Evolutionary conservation across 2,797 vertebrate genomes (phyloP).

Genomic region (Sebastolobus altivelis): DNA sequence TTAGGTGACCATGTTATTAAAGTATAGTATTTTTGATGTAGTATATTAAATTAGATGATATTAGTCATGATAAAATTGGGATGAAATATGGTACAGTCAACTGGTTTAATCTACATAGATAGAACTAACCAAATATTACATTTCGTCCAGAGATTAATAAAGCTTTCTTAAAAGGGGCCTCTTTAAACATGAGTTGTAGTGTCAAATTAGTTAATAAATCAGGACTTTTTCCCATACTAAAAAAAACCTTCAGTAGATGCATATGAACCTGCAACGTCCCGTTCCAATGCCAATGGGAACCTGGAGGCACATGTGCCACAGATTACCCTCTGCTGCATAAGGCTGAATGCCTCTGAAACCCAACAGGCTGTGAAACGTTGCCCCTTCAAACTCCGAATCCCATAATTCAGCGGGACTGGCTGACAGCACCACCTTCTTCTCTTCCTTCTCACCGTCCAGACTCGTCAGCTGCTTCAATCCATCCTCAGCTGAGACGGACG

Average conservation of each 20-base stretch:
- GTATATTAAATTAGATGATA: too few species aligned
- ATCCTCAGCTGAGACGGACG: constrained; percentile 17
- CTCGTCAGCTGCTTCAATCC: constrained; percentile 43
- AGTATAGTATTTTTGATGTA: too few species aligned
- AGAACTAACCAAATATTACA: neutral
- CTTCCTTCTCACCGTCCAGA: constrained; percentile 31
- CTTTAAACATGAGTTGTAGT: neutral
- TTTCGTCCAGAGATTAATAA: neutral
- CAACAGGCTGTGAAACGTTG: constrained; percentile 72
- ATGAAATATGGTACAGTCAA: too few species aligned
- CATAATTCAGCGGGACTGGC: constrained; percentile 66
- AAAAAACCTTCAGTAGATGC: neutral
- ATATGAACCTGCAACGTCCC: constrained; percentile 6
- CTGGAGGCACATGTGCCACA: constrained; percentile 69
- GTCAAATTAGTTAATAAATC: neutral
- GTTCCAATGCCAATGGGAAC: constrained; percentile 40
- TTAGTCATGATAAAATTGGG: too few species aligned
- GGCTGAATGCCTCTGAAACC: constrained; percentile 65
- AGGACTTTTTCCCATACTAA: neutral
- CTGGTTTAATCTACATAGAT: too few species aligned
- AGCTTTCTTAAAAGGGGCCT: too few species aligned
- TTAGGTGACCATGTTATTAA: too few species aligned
- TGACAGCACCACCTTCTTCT: constrained; percentile 43
- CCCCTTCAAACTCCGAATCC: constrained; percentile 60
- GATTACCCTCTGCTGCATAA: constrained; percentile 50